phyloP scores from a whole-genome alignment of 2,113 vertebrate species.

The Pholis gunnellus region DNA sequence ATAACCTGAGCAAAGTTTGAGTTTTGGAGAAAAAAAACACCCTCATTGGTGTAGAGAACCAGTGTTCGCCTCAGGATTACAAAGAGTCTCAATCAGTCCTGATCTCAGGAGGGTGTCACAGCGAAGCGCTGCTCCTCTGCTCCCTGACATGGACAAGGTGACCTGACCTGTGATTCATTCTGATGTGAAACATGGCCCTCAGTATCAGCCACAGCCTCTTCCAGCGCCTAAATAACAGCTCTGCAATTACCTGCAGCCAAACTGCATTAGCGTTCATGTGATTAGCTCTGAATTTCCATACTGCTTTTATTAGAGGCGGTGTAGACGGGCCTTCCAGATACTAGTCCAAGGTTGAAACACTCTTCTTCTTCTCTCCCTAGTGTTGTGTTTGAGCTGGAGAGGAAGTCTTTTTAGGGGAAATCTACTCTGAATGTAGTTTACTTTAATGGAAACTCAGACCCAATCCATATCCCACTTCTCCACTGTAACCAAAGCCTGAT shows the following conservation, averaged over 20 bases:
- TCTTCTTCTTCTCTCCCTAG: background rate
- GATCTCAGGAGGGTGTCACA: background rate
- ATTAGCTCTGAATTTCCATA: constrained; percentile 77
- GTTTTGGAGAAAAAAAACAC: too few relatives aligned
- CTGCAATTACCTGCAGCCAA: constrained; percentile 69
- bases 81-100: background rate
- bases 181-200: constrained; percentile 45
- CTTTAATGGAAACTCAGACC: constrained; percentile 74
- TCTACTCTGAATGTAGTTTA: constrained; percentile 38
- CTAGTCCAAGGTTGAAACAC: constrained; percentile 76
- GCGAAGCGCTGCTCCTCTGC: constrained; percentile 13
- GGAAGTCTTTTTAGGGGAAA: constrained; percentile 31
- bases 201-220: constrained; percentile 36
- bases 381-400: constrained; percentile 27
- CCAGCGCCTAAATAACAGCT: constrained; percentile 62
- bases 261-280: constrained; percentile 71
- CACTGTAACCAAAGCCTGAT: constrained; percentile 42
- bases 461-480: constrained; percentile 43
- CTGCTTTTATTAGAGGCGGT: constrained; percentile 71
- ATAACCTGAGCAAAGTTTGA: background rate
- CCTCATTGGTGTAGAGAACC: background rate
- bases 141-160: constrained; percentile 62
- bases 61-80: background rate
- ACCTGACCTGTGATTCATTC: constrained; percentile 50
- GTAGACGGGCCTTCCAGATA: constrained; percentile 57